Conservation (phyloP, 2,797 vertebrate genomes). For the Poecilia velifera region DNA sequence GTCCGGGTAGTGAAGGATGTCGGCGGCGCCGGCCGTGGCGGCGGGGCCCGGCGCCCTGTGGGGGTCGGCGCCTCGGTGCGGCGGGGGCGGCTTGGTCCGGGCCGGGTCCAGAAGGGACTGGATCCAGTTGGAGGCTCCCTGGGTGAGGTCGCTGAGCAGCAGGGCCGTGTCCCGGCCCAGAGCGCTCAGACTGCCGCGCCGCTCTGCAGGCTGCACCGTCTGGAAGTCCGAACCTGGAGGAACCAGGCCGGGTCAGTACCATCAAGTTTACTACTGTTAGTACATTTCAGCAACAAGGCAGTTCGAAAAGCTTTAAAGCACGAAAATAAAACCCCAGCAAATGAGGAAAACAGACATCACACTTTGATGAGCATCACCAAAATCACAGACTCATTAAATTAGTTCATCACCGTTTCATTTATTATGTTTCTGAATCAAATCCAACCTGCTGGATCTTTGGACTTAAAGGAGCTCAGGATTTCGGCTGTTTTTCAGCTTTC, state of each 20-base stretch:
- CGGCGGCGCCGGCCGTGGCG: accelerated
- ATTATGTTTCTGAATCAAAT: too few species aligned
- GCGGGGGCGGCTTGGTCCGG: slow-evolving; percentile 5
- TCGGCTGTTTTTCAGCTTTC: too few species aligned
- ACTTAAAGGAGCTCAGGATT: too few species aligned
- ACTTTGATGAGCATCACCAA: too few species aligned
- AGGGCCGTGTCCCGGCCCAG: slow-evolving; percentile 83
- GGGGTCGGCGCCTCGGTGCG: not conserved
- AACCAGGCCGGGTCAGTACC: not conserved
- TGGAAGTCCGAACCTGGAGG: slow-evolving; percentile 62
- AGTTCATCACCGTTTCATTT: too few species aligned
- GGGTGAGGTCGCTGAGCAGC: slow-evolving; percentile 82
- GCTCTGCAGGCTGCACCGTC: slow-evolving; percentile 53
- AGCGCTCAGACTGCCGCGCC: slow-evolving; percentile 70
- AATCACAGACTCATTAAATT: too few species aligned
- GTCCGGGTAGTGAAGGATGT: slow-evolving; percentile 75
- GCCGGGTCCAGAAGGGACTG: slow-evolving; percentile 82
- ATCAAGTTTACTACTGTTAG: too few species aligned
- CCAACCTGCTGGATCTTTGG: too few species aligned
- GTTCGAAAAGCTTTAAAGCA: too few species aligned
- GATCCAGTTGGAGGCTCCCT: slow-evolving; percentile 86
- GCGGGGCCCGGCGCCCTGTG: not conserved
- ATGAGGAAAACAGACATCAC: too few species aligned
- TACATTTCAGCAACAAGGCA: too few species aligned
- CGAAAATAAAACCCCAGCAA: too few species aligned